Evolutionary conservation across 2,888 invertebrate genomes (phyloP).

Genomic region (Biston betularia): DNA sequence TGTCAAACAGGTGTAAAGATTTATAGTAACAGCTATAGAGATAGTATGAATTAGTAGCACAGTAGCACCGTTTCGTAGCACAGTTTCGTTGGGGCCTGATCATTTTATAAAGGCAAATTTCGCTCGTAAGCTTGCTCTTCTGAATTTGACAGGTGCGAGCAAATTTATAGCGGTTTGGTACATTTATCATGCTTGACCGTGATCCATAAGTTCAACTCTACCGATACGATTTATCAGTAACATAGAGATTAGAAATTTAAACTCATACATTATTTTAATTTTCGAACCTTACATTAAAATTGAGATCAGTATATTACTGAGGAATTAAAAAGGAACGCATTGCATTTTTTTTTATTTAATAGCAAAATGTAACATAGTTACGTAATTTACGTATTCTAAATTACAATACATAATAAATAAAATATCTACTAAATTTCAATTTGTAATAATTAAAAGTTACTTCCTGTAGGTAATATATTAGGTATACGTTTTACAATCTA

Average conservation of each 20-base stretch:
- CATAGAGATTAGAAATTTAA: conserved; percentile 9
- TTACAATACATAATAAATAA: conserved; percentile 18
- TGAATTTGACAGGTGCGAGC: conserved; percentile 36
- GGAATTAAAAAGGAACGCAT: neutral
- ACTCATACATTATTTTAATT: neutral
- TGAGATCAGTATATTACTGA: neutral
- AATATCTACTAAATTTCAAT: conserved; percentile 1
- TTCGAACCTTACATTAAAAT: neutral
- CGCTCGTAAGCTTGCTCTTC: conserved; percentile 26
- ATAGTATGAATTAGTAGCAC: neutral
- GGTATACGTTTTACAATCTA: conserved; percentile 3
- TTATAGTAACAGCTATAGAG: neutral
- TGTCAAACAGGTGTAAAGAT: no score
- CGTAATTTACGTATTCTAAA: neutral
- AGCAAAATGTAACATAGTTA: conserved; percentile 8
- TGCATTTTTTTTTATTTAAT: conserved; percentile 17
- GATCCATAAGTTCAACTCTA: conserved; percentile 26
- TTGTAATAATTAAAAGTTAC: conserved; percentile 2
- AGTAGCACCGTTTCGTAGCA: neutral
- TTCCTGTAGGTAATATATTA: conserved; percentile 13
- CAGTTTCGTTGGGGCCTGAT: conserved; percentile 20
- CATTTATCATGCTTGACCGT: conserved; percentile 39
- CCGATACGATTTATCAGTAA: conserved; percentile 21
- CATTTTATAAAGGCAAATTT: conserved; percentile 22
- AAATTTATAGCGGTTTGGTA: conserved; percentile 27